phyloP scores from a whole-genome alignment of 2,113 vertebrate genomes.

The Microtus montanus region DNA sequence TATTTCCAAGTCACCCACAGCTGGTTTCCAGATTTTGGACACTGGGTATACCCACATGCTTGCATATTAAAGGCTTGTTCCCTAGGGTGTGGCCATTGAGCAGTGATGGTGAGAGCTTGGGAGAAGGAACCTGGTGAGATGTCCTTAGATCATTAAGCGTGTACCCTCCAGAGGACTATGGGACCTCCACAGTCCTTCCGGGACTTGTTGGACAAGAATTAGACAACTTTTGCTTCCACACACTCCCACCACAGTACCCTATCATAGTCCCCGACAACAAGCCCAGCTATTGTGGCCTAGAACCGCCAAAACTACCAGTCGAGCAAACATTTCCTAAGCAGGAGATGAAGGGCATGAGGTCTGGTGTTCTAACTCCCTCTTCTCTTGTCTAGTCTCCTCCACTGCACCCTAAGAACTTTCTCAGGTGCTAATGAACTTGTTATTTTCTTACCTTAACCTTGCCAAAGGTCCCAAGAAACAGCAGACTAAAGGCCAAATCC shows the following conservation, averaged over 20 bases:
- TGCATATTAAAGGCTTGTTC: not conserved
- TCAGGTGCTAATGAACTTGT: not conserved
- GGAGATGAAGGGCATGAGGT: too few relatives aligned
- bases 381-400: not conserved
- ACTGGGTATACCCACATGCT: not conserved
- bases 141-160: not conserved
- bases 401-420: not conserved
- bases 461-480: not conserved
- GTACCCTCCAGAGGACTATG: not conserved
- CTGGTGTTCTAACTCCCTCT: fast-evolving
- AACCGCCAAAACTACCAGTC: not conserved
- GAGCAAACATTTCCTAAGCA: not conserved
- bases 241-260: too few relatives aligned
- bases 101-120: not conserved
- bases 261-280: not conserved
- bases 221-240: not conserved
- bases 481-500: not conserved
- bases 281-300: not conserved
- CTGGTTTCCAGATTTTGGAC: not conserved
- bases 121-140: not conserved
- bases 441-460: not conserved
- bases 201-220: not conserved
- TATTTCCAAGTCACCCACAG: not conserved
- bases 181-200: too few relatives aligned
- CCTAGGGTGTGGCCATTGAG: not conserved